These are phyloP conservation scores for Pseudopipra pipra DNA, from an alignment of 2,113 vertebrate species.

Conservation along the genomic window DNA sequence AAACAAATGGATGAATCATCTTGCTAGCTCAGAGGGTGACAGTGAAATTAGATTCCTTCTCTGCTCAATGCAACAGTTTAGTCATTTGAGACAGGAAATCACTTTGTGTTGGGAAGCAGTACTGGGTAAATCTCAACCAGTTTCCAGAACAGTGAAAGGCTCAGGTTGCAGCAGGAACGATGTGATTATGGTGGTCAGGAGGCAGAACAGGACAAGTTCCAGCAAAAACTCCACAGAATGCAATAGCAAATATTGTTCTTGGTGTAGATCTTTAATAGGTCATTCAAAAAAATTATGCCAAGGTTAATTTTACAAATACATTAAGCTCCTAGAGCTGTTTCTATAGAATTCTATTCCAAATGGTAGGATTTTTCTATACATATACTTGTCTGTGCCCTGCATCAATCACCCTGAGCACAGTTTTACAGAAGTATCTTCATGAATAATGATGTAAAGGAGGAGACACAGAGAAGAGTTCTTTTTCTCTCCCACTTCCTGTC, in stretches of 20 bases:
- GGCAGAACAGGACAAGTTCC: not conserved
- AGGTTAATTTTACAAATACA: not conserved
- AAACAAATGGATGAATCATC: conserved; percentile 31
- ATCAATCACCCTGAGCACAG: not conserved
- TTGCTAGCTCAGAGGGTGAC: not conserved
- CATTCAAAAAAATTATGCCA: not conserved
- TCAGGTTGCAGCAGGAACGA: not conserved
- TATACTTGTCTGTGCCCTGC: not conserved
- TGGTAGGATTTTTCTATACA: not conserved
- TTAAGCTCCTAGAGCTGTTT: not conserved
- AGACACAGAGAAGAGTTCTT: not conserved
- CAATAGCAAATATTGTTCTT: not conserved
- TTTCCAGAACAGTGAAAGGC: not conserved
- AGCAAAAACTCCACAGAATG: not conserved
- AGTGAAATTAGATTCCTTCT: conserved; percentile 16
- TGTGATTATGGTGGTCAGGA: not conserved
- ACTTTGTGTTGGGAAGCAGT: not conserved
- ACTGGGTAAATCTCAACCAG: not conserved
- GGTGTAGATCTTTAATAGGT: not conserved
- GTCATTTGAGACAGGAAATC: not conserved
- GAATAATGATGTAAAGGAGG: not conserved
- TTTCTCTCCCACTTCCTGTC: not conserved
- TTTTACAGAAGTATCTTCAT: not conserved
- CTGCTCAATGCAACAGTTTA: not conserved
- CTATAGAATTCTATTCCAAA: not conserved